A percentile compares a stretch with the other conserved stretches of the same genome.
These are phyloP conservation scores for Atta cephalotes DNA, from an alignment of 1,140 invertebrate genomes.

Conservation along the genomic window DNA sequence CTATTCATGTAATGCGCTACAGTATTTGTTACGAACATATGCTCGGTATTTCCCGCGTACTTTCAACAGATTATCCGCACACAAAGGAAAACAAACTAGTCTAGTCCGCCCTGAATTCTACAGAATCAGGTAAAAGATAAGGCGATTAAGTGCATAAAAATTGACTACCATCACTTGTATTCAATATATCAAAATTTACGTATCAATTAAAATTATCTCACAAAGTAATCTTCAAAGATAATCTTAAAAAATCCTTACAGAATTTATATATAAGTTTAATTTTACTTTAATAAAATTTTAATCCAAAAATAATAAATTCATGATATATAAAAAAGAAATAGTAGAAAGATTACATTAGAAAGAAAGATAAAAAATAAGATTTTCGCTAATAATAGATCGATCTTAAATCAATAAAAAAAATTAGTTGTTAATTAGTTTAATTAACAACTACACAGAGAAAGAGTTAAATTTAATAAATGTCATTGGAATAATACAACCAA, in stretches of 20 bases:
- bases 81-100: constrained; percentile 17
- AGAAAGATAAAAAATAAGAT: background rate
- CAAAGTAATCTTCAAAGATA: background rate
- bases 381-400: background rate
- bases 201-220: background rate
- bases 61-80: constrained; percentile 33
- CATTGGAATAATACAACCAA: no score
- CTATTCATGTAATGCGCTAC: constrained; percentile 41
- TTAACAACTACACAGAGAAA: background rate
- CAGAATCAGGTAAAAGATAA: background rate
- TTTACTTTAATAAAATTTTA: constrained; percentile 17
- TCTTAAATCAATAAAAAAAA: background rate
- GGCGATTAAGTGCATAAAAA: background rate
- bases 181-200: background rate
- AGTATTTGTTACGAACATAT: constrained; percentile 27
- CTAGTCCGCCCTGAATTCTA: background rate
- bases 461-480: no score
- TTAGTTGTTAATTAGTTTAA: background rate
- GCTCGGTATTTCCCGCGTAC: background rate
- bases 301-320: background rate
- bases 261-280: background rate
- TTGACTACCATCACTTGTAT: background rate
- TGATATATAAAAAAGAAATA: background rate
- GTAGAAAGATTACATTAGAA: background rate
- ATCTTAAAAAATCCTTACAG: background rate